These are phyloP conservation scores for Chitala chitala DNA, from an alignment of 2,113 vertebrate genomes.

Conservation along the genomic window DNA sequence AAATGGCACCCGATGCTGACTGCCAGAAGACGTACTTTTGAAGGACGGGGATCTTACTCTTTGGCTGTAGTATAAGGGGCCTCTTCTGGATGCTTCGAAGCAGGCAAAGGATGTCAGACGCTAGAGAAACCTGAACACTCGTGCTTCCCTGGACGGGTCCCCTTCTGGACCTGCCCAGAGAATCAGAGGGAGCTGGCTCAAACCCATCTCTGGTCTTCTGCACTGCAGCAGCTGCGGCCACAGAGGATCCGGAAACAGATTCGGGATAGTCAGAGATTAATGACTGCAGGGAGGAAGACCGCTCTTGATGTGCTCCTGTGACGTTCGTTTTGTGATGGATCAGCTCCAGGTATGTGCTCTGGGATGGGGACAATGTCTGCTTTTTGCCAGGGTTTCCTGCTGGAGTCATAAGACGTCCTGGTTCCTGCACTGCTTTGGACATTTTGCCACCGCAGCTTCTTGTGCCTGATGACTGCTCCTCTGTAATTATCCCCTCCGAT, in stretches of 20 bases:
- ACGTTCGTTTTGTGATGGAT: slow-evolving; percentile 42
- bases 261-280: slow-evolving; percentile 46
- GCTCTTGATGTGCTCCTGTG: slow-evolving; percentile 34
- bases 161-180: slow-evolving; percentile 22
- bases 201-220: not conserved
- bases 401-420: not conserved
- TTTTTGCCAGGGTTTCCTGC: slow-evolving; percentile 25
- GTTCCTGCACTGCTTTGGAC: not conserved
- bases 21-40: slow-evolving; percentile 25
- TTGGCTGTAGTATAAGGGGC: slow-evolving; percentile 36
- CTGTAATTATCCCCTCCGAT: slow-evolving; percentile 25
- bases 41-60: slow-evolving; percentile 59
- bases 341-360: slow-evolving; percentile 55
- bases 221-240: not conserved
- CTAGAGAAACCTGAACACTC: slow-evolving; percentile 42
- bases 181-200: not conserved
- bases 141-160: slow-evolving; percentile 23
- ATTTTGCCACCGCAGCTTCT: not conserved
- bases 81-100: slow-evolving; percentile 49
- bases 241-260: slow-evolving; percentile 26
- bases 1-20: not conserved
- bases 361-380: slow-evolving; percentile 34
- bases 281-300: slow-evolving; percentile 50
- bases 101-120: slow-evolving; percentile 55
- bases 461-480: slow-evolving; percentile 22